Base-by-base conservation (phyloP, 2,113 vertebrate genomes). In the Scortum barcoo region DNA sequence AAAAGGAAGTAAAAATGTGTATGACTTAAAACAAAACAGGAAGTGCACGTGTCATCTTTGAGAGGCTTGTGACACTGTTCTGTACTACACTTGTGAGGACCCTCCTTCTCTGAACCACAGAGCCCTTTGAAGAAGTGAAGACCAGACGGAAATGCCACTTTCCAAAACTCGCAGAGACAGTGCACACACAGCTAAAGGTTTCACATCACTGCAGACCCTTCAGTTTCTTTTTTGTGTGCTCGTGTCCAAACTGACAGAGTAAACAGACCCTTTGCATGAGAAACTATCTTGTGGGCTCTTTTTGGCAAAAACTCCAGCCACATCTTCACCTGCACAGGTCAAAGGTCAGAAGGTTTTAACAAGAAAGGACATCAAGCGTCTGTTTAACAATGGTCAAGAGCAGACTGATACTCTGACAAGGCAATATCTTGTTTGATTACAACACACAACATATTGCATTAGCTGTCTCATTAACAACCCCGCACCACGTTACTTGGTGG, bases 21-120 rank as follows among this genome's bases (percentile, higher is more conserved):
- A 82, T 61, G 57, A 61, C 48, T 73, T 36, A 26, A 38, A 71
- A 65, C 50, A 48, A 57, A 76, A 76, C 57, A 76, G 58, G 48
- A 76, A 82, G 46, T 28, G 11, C 5, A 46, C 16, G 3, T 26
- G 6, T 61, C n/a, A 22, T 75, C 26, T 46, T 76, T 12, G 36
- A 42, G 5, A 72, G 51, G 1, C 17, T 7, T 1, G 5, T 26
- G 14, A 19, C 24, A n/a, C 38, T 0, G 2, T 28, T 63, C 16
- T 75, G 61, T 30, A 10, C 24, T 28, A 3, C 4, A 38, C n/a
- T 50, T 13, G 1, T 26, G 26, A 38, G 28, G 26, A 48, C 33
- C 4, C 22, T 5, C 22, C 6, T 24, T 24, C 50, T 22, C 11
- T 14, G 10, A 48, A 13, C 8, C 16, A 40, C n/a, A 42, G 44